Percentiles rank a stretch among this genome's conserved stretches.
Conservation (phyloP, 1,140 invertebrate genomes). For the Microplitis mediator region DNA sequence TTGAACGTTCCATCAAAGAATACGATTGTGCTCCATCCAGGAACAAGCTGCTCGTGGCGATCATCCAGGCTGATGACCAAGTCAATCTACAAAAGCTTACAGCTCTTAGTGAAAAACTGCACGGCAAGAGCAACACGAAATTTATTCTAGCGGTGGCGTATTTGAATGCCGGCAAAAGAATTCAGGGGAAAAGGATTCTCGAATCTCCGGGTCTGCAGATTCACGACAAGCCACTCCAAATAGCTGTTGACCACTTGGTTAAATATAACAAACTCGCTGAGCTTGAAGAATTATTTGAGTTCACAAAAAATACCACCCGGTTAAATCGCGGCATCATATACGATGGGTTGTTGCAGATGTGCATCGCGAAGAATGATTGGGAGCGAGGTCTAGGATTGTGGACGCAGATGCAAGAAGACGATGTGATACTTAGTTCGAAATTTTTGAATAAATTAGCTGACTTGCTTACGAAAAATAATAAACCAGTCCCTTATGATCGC, state of each 20-base stretch:
- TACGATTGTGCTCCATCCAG: slow-evolving; percentile 74
- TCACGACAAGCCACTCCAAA: slow-evolving; percentile 45
- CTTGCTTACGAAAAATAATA: slow-evolving; percentile 69
- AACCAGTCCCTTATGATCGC: slow-evolving; percentile 72
- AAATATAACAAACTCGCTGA: background rate
- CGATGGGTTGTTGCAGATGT: slow-evolving; percentile 27
- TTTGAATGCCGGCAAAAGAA: slow-evolving; percentile 74
- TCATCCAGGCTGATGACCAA: slow-evolving; percentile 80
- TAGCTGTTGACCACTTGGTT: slow-evolving; percentile 47
- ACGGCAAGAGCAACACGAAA: slow-evolving; percentile 82
- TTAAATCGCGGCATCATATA: slow-evolving; percentile 23
- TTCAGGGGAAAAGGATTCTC: slow-evolving; percentile 81
- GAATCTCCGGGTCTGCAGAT: slow-evolving; percentile 76
- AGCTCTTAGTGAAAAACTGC: slow-evolving; percentile 75
- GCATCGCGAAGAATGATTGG: slow-evolving; percentile 63
- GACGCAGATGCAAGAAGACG: slow-evolving; percentile 83
- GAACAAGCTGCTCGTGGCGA: slow-evolving; percentile 70
- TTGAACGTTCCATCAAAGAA: slow-evolving; percentile 70
- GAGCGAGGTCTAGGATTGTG: slow-evolving; percentile 77
- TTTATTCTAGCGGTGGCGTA: slow-evolving; percentile 82
- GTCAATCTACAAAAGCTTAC: slow-evolving; percentile 76
- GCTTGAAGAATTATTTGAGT: slow-evolving; percentile 16
- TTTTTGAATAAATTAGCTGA: slow-evolving; percentile 72
- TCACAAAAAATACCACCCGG: slow-evolving; percentile 1
- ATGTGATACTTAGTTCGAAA: slow-evolving; percentile 70